phyloP scores from a whole-genome alignment of 2,797 vertebrate species.

The Enteromius viviparus region DNA sequence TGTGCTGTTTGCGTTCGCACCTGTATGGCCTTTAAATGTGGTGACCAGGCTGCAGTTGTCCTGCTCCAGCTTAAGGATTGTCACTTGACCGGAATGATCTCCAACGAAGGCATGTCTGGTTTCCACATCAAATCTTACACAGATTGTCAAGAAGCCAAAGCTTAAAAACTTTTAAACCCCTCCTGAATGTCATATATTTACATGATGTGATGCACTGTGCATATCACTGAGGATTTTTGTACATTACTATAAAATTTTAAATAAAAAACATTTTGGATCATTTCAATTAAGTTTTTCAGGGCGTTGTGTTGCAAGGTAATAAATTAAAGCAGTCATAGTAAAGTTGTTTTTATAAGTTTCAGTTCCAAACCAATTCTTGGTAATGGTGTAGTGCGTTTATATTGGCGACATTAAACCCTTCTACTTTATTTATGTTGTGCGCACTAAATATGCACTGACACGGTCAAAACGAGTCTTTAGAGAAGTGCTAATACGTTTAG shows the following conservation, averaged over 20 bases:
- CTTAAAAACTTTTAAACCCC: neutral
- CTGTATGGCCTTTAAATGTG: conserved; percentile 96
- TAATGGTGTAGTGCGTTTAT: neutral
- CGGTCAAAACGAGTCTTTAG: neutral
- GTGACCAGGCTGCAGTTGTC: conserved; percentile 94
- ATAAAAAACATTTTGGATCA: neutral
- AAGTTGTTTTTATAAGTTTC: neutral
- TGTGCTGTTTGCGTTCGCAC: conserved; percentile 68
- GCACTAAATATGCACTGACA: neutral
- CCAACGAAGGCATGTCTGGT: conserved; percentile 96
- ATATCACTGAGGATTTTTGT: neutral
- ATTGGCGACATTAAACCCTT: neutral
- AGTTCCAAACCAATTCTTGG: neutral
- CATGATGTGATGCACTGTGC: neutral
- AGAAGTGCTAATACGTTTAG: neutral
- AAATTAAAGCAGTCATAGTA: neutral
- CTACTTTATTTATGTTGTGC: neutral
- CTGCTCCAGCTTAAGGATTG: conserved; percentile 96
- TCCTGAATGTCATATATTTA: neutral
- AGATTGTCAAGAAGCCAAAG: conserved; percentile 69
- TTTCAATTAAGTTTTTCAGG: neutral
- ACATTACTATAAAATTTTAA: neutral
- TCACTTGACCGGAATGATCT: conserved; percentile 97
- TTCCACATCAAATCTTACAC: conserved; percentile 93
- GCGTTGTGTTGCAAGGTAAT: neutral